Base-by-base conservation (phyloP, 2,888 invertebrate species). In the Crossocerus cetratus region DNA sequence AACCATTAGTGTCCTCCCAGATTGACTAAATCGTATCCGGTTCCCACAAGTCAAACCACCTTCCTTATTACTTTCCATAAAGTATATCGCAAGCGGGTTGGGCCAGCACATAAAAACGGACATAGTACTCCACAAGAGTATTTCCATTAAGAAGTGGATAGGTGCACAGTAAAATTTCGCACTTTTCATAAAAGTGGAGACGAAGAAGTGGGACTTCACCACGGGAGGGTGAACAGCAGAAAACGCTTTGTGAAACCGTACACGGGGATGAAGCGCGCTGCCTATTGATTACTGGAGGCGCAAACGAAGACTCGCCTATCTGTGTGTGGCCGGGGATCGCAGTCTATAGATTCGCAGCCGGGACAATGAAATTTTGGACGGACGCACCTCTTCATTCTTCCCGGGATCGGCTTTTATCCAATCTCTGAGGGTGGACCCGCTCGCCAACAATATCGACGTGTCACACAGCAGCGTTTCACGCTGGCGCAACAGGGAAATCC, bases 331-430 rank as follows among this genome's bases (percentile, higher is more conserved):
- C 49, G 5, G n/a, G 49, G 58, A 65, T 74, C 21, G 61, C n/a
- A n/a, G n/a, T n/a, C n/a, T n/a, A n/a, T n/a, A n/a, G n/a, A n/a
- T n/a, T n/a, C n/a, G n/a, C 32, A 16, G 23, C 54, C 23, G 21
- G n/a, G 23, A 57, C 74, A 76, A 76, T 76, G 74, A 74, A 76
- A 76, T 70, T 74, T 76, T 65, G 57, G 44, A 3, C 58, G 22
- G 16, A 22, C 57, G 60, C 58, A 49, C 76, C 67, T 76, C 70
- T 64, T 64, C 65, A 49, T 69, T 49, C 68, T 18, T 49, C 58
- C 49, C 18, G 55, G 20, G 18, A 32, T 32, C 32, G 2, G 53
- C 45, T 63, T 44, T 4, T 18, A 42, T 53, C 23, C 63, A 56
- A 54, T 63, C 21, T 49, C 16, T 49, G 32, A 59, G 61, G 14